Conservation (phyloP, 2,797 vertebrate genomes). For the Sebastes minor region DNA sequence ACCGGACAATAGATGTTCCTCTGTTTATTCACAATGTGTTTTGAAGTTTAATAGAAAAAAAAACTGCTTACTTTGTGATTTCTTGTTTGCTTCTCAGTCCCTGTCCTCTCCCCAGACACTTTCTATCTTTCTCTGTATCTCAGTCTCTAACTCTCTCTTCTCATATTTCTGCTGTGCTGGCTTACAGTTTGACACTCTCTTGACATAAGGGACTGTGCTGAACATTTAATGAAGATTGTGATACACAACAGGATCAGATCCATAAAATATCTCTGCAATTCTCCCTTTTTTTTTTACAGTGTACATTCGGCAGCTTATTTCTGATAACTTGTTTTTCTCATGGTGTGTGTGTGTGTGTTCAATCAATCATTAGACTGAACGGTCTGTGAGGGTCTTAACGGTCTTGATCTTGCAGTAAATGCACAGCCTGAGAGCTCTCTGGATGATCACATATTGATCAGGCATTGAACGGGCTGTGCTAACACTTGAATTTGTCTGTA, state of each 20-base stretch:
- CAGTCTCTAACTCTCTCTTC: constrained; percentile 18
- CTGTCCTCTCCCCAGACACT: not conserved
- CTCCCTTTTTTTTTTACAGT: not conserved
- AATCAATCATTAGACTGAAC: not conserved
- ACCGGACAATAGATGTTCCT: not conserved
- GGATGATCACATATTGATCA: constrained; percentile 66
- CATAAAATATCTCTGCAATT: not conserved
- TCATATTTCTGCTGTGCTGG: constrained; percentile 70
- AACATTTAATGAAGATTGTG: constrained; percentile 60
- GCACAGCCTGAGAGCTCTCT: constrained; percentile 35
- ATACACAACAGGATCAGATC: constrained; percentile 12
- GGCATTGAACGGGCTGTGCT: constrained; percentile 10
- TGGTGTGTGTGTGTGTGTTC: not conserved
- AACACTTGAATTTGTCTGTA: constrained; percentile 5
- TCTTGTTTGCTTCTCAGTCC: not conserved
- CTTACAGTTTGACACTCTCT: constrained; percentile 42
- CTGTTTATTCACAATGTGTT: not conserved
- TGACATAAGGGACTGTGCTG: constrained; percentile 28
- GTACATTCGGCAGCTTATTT: not conserved
- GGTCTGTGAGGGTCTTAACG: not conserved
- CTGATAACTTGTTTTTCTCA: not conserved
- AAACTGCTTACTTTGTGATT: not conserved
- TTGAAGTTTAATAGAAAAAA: not conserved
- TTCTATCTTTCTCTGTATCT: not conserved
- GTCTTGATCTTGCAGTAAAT: constrained; percentile 21